A percentile compares a stretch with the other conserved stretches of the same genome.
Conservation (phyloP, 2,113 vertebrate species). For the Ploceus nigricollis region DNA sequence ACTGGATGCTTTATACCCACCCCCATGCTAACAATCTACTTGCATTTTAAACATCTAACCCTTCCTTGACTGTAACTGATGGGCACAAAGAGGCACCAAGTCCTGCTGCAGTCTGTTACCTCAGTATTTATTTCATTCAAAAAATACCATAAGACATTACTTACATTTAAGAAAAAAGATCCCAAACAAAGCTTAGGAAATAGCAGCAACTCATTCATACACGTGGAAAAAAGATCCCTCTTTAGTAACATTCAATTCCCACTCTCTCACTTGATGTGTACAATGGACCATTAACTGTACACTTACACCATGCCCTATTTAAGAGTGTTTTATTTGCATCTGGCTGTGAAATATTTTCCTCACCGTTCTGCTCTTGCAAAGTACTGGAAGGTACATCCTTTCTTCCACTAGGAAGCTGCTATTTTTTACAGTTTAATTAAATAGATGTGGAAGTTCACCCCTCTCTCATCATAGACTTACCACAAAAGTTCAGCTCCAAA, state of each 20-base stretch:
- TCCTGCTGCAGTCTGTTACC: not conserved
- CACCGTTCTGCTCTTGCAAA: not conserved
- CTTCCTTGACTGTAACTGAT: not conserved
- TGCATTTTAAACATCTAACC: not conserved
- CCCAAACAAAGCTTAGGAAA: not conserved
- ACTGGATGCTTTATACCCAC: not conserved
- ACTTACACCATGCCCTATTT: not conserved
- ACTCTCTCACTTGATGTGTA: not conserved
- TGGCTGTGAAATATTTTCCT: not conserved
- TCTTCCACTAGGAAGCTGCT: not conserved
- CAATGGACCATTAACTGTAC: not conserved
- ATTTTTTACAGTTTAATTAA: not conserved
- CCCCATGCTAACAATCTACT: not conserved
- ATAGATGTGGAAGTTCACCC: not conserved
- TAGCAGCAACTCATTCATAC: not conserved
- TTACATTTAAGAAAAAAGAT: not conserved
- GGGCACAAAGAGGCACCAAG: not conserved
- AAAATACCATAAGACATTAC: accelerated
- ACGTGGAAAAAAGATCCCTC: not conserved
- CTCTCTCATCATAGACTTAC: not conserved
- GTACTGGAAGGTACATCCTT: not conserved
- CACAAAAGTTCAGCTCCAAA: not conserved
- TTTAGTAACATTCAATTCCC: not conserved
- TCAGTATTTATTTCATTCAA: not conserved
- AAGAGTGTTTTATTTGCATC: not conserved